Evolutionary conservation across 2,797 vertebrate species (phyloP).

Genomic region (Avahi laniger): DNA sequence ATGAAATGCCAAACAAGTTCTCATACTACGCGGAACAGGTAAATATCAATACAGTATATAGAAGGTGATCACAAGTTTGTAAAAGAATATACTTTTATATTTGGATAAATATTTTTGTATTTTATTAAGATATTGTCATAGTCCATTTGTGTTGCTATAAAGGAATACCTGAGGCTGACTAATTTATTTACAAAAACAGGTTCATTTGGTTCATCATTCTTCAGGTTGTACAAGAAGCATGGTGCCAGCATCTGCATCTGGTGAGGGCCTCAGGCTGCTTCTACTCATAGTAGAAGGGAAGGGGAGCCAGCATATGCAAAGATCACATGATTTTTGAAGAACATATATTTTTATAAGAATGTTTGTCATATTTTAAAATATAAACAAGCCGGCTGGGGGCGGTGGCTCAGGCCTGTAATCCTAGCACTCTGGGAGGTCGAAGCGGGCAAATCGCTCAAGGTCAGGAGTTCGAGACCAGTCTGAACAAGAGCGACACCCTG

Average conservation of each 20-base stretch:
- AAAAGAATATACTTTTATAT: background rate
- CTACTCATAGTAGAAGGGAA: background rate
- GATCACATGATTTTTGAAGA: slow-evolving; percentile 27
- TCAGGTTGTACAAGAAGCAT: background rate
- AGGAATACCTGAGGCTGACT: background rate
- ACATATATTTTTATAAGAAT: background rate
- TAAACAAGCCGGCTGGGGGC: background rate
- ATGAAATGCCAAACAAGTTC: background rate
- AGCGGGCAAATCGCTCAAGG: too few species aligned
- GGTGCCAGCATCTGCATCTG: background rate
- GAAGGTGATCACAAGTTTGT: background rate
- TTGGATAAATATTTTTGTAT: background rate
- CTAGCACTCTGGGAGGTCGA: too few species aligned
- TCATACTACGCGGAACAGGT: background rate
- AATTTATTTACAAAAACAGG: background rate
- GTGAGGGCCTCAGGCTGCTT: background rate
- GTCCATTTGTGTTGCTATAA: background rate
- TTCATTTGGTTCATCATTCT: background rate
- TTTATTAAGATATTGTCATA: background rate
- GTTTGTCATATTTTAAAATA: slow-evolving; percentile 23
- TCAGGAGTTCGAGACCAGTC: too few species aligned
- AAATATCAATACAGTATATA: background rate
- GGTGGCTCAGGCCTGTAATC: too few species aligned
- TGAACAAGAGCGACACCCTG: too few species aligned
- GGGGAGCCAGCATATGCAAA: background rate